Percentiles rank a stretch among this genome's conserved stretches.
These are phyloP conservation scores for Odontamblyopus rebecca DNA, from an alignment of 2,797 vertebrate genomes.

Conservation along the genomic window DNA sequence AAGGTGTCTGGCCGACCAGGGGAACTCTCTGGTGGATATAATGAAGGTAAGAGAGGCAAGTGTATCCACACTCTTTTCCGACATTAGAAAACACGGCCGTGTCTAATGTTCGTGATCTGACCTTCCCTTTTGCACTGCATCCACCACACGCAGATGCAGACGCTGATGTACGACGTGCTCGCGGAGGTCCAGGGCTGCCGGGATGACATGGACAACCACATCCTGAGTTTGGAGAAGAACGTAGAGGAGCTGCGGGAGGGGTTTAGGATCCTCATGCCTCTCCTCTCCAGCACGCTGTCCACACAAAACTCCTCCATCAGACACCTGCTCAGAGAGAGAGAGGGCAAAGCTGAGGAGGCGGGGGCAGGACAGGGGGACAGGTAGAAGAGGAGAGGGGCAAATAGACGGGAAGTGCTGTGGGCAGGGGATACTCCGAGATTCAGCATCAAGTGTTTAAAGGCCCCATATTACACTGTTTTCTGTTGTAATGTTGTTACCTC, in stretches of 20 bases:
- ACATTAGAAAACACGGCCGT: neutral
- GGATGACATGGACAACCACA: conserved; percentile 69
- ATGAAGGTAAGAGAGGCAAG: conserved; percentile 83
- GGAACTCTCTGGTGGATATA: conserved; percentile 89
- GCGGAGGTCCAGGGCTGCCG: conserved; percentile 69
- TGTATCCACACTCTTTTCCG: conserved; percentile 4
- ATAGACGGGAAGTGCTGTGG: neutral
- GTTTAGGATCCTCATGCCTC: conserved; percentile 72
- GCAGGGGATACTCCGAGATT: neutral
- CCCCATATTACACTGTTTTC: no score
- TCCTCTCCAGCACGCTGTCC: conserved; percentile 71
- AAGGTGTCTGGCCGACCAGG: conserved; percentile 89
- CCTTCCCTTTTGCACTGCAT: neutral
- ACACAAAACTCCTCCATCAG: conserved; percentile 76
- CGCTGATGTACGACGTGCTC: conserved; percentile 67
- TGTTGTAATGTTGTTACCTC: no score
- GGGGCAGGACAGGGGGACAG: conserved; percentile 32
- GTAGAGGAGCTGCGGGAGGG: conserved; percentile 74
- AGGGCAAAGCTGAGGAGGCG: conserved; percentile 42
- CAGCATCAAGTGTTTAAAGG: no score
- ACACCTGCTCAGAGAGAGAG: conserved; percentile 73
- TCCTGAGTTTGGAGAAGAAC: conserved; percentile 66
- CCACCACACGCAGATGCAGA: conserved; percentile 63
- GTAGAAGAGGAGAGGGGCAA: conserved; percentile 26
- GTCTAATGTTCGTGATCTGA: conserved; percentile 7